Base-by-base conservation (phyloP, 2,797 vertebrate species). In the Halcyon smyrnensis region DNA sequence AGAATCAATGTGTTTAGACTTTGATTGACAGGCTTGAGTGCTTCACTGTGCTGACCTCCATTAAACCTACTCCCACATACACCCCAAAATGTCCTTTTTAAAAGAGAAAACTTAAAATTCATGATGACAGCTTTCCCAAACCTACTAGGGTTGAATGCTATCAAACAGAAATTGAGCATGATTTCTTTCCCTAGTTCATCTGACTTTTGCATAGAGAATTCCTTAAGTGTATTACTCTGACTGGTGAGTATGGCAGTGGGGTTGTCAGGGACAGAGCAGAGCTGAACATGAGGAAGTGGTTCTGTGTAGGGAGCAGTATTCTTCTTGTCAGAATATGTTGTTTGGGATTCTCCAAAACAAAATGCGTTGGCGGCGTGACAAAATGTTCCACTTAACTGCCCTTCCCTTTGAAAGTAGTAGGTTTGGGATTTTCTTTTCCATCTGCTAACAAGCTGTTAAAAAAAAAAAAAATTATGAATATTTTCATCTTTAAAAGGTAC, bases 241-340 rank as follows among this genome's bases (percentile, higher is more conserved):
- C 50, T 12, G n/a, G 2, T 54, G 51, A 60, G 15, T 37, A 11
- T 2, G 12, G 50, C 32, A 11, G 12, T n/a, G 37, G 28, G 21
- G 27, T 84, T 45, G n/a, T 27, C 2, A 0, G 2, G 13, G 50
- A 7, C 5, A 27, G 50, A 23, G 7, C n/a, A 45, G 50, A 36
- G 41, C 12, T 48, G 32, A 77, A 28, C 5, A 3, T 2, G 3
- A 69, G 28, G 12, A 71, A 39, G 25, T 24, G 30, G 11, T 30
- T 91, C 27, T 83, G 1, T 53, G 8, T 43, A 30, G 63, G 24
- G 12, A 50, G 8, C 43, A 41, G 46, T 23, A 51, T 77, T 87
- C 20, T 21, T 85, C 8, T 62, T 0, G 0, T 20, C 65, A 34
- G 8, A 45, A 1, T 24, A 5, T 21, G 1, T 53, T 78, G 13